phyloP scores from a whole-genome alignment of 2,797 vertebrate species.

The Crypturellus tataupa region DNA sequence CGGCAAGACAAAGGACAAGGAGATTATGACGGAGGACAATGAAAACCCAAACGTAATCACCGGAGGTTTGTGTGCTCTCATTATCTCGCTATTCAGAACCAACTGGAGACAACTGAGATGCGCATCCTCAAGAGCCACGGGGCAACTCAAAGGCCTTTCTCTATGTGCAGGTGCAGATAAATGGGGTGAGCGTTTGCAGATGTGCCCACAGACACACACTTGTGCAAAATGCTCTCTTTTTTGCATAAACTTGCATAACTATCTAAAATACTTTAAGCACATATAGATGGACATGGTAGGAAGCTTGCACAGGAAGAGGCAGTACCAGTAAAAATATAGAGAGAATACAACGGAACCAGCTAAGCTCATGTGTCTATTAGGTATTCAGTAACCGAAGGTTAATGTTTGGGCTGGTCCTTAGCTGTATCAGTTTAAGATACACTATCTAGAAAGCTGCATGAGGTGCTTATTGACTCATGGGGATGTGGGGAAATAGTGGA shows the following conservation, averaged over 20 bases:
- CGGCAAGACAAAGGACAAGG: neutral
- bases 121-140: neutral
- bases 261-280: neutral
- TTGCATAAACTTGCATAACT: neutral
- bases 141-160: neutral
- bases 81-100: neutral
- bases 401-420: neutral
- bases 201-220: neutral
- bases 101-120: neutral
- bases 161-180: slow-evolving; percentile 1
- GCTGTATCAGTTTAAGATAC: neutral
- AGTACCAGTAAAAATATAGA: neutral
- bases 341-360: fast-evolving
- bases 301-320: neutral
- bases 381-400: neutral
- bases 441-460: slow-evolving; percentile 35
- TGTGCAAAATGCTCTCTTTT: neutral
- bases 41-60: neutral
- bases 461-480: slow-evolving; percentile 69
- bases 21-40: slow-evolving; percentile 14
- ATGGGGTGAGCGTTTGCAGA: neutral
- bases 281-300: neutral
- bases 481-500: slow-evolving; percentile 46
- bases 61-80: neutral
- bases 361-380: neutral